Evolutionary conservation across 2,888 invertebrate genomes (phyloP).

Genomic region (Dioctria rufipes): DNA sequence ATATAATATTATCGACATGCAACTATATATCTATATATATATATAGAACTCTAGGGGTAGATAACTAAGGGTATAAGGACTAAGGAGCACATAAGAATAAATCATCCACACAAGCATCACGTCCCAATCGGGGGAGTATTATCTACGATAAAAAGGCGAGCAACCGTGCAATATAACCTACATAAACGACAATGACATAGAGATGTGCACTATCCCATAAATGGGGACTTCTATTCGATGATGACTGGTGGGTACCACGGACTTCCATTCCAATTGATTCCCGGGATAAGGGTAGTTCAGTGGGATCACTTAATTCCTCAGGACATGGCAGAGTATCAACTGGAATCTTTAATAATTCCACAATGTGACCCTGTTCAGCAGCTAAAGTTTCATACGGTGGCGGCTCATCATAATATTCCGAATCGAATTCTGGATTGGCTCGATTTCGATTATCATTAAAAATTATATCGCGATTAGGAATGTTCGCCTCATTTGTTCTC

Average conservation of each 20-base stretch:
- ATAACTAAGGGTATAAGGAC: neutral
- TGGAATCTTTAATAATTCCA: slow-evolving; percentile 74
- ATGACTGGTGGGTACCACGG: slow-evolving; percentile 47
- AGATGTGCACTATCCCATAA: neutral
- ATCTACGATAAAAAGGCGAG: slow-evolving; percentile 25
- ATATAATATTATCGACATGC: neutral
- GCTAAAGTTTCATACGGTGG: slow-evolving; percentile 59
- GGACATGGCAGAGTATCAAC: slow-evolving; percentile 76
- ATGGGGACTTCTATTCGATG: slow-evolving; percentile 44
- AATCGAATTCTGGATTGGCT: slow-evolving; percentile 57
- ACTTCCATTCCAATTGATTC: slow-evolving; percentile 68
- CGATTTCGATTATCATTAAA: slow-evolving; percentile 56
- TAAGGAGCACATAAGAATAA: slow-evolving; percentile 30
- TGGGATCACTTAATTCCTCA: slow-evolving; percentile 76
- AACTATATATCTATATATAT: no score
- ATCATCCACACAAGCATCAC: slow-evolving; percentile 39
- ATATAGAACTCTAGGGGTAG: no score
- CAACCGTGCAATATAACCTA: slow-evolving; percentile 11
- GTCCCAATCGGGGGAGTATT: neutral
- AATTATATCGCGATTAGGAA: slow-evolving; percentile 4
- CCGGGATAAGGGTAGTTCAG: slow-evolving; percentile 76
- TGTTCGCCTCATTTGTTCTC: slow-evolving; percentile 46
- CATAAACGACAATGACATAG: neutral
- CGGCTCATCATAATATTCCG: slow-evolving; percentile 60
- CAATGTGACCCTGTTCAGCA: slow-evolving; percentile 53